Percentiles rank a stretch among this genome's conserved stretches.
These are phyloP conservation scores for Epinotia ramella DNA, from an alignment of 2,888 invertebrate genomes.

Conservation along the genomic window DNA sequence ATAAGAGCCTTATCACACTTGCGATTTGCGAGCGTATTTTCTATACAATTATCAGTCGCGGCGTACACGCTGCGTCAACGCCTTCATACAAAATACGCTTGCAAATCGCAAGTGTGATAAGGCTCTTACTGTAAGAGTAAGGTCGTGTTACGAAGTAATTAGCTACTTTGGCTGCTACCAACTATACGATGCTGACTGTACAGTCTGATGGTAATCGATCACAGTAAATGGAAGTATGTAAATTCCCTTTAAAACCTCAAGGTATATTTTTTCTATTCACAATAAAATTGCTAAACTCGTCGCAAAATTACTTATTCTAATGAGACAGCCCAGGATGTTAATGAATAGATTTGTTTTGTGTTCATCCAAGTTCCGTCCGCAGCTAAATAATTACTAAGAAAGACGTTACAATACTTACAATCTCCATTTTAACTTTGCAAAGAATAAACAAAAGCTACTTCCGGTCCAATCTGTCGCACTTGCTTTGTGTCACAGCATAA, in stretches of 20 bases:
- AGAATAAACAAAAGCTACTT: constrained; percentile 62
- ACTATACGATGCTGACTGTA: no score
- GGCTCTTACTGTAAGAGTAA: no score
- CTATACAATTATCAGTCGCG: no score
- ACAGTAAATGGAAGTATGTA: background rate
- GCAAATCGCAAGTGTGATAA: no score
- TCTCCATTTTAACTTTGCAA: constrained; percentile 57
- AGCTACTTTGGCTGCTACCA: no score
- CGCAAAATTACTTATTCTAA: constrained; percentile 11
- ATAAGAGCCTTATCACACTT: no score
- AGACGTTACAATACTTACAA: constrained; percentile 51
- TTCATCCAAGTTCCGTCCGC: constrained; percentile 17
- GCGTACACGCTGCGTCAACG: no score
- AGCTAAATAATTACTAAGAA: constrained; percentile 52
- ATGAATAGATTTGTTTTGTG: constrained; percentile 36
- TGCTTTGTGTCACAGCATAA: constrained; percentile 53
- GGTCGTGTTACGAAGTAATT: no score
- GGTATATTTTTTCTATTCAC: background rate
- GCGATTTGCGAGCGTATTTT: no score
- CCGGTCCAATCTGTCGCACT: constrained; percentile 56
- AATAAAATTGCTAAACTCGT: constrained; percentile 5
- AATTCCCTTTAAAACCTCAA: background rate
- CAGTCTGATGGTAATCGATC: no score
- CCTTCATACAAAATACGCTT: no score
- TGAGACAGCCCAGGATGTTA: constrained; percentile 24